phyloP scores from a whole-genome alignment of 64 coral and sea anemone genomes.

The Acropora yongei region DNA sequence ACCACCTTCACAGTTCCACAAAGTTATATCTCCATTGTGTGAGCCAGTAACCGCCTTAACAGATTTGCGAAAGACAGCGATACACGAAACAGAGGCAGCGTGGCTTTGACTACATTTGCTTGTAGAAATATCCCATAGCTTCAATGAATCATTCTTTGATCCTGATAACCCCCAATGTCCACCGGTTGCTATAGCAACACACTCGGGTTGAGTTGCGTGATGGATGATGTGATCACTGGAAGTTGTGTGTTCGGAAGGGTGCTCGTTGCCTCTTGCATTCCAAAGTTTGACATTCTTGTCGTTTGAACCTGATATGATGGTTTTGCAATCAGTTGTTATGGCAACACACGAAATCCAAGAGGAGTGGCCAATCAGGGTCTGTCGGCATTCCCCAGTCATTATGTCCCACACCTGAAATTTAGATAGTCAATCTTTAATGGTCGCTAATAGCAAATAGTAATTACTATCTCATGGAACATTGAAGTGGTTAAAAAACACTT shows the following conservation, averaged over 20 bases:
- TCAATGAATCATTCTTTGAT: conserved; percentile 78
- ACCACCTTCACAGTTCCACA: conserved; percentile 73
- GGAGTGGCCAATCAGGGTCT: conserved; percentile 85
- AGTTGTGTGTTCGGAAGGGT: conserved; percentile 25
- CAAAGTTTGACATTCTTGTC: conserved; percentile 91
- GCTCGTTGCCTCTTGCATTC: conserved; percentile 54
- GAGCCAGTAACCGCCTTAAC: conserved; percentile 68
- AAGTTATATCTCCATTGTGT: conserved; percentile 51
- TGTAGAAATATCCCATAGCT: conserved; percentile 73
- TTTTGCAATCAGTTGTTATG: conserved; percentile 73
- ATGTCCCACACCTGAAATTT: conserved; percentile 70
- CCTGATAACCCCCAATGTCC: conserved; percentile 79
- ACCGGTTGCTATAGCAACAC: conserved; percentile 78
- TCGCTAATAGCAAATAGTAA: too few species aligned
- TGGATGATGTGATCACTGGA: conserved; percentile 83
- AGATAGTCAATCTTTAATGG: too few species aligned
- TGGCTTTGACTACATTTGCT: conserved; percentile 20
- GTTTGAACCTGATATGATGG: conserved; percentile 87
- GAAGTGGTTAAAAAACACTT: too few species aligned
- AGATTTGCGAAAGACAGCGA: conserved; percentile 50
- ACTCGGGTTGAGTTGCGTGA: conserved; percentile 73
- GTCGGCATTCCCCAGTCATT: conserved; percentile 65
- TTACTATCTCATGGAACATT: too few species aligned
- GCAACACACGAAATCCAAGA: conserved; percentile 86
- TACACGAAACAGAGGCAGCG: conserved; percentile 64